Conservation (phyloP, 2,113 vertebrate species). For the Phylloscopus whistleri region DNA sequence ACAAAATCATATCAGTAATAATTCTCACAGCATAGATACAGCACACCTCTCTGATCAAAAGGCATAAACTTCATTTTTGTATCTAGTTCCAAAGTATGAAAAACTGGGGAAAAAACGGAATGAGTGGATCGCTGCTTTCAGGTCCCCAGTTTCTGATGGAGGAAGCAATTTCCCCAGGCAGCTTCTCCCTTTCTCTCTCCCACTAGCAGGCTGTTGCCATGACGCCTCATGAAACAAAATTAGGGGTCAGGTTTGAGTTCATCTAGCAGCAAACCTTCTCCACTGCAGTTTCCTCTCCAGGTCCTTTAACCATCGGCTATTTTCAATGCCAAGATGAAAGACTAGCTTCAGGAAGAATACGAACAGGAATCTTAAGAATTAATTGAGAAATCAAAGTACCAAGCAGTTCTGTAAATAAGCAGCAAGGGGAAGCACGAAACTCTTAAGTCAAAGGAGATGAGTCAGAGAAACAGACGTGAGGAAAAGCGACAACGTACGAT, state of each 20-base stretch:
- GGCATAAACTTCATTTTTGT: background rate
- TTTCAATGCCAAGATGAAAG: slow-evolving; percentile 32
- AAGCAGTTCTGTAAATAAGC: background rate
- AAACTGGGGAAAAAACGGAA: background rate
- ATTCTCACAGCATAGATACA: background rate
- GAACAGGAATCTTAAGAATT: background rate
- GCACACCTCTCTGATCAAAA: background rate
- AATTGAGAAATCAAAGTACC: background rate
- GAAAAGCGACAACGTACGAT: background rate
- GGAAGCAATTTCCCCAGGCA: background rate
- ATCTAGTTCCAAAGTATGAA: background rate
- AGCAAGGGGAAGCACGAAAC: background rate
- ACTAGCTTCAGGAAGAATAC: background rate
- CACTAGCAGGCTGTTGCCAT: slow-evolving; percentile 39
- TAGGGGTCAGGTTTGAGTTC: slow-evolving; percentile 55
- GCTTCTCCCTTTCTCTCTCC: background rate
- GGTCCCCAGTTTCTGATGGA: background rate
- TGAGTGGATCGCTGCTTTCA: background rate
- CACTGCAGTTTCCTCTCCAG: background rate
- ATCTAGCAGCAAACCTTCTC: slow-evolving; percentile 36
- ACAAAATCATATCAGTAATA: background rate
- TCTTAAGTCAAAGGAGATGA: background rate
- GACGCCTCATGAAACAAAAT: slow-evolving; percentile 29
- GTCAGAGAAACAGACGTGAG: background rate
- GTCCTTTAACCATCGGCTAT: background rate